A percentile compares a stretch with the other conserved stretches of the same genome.
phyloP scores from a whole-genome alignment of 2,888 invertebrate genomes.

The Melanostoma scalare region DNA sequence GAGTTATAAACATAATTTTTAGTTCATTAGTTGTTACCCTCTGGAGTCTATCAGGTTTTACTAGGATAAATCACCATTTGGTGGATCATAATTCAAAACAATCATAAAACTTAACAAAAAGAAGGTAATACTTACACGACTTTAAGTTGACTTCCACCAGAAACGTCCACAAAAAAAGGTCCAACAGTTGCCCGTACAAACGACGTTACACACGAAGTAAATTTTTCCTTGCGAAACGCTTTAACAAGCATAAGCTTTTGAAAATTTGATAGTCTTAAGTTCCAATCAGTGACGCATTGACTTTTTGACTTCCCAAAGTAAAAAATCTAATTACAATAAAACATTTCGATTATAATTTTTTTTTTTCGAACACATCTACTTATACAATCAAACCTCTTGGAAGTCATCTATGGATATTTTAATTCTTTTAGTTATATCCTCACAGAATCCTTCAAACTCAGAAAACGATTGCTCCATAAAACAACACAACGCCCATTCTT shows the following conservation, averaged over 20 bases:
- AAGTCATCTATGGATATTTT: constrained; percentile 85
- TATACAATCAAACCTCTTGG: constrained; percentile 75
- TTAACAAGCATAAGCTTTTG: constrained; percentile 92
- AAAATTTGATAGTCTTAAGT: constrained; percentile 86
- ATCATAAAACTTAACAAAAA: neutral
- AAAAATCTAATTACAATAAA: constrained; percentile 83
- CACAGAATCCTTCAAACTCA: constrained; percentile 83
- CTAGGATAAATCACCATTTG: no score
- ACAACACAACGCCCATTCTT: constrained; percentile 87
- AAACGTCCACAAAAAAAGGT: constrained; percentile 90
- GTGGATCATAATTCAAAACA: neutral
- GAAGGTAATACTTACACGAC: constrained; percentile 77
- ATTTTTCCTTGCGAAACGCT: constrained; percentile 89
- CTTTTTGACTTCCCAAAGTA: constrained; percentile 82
- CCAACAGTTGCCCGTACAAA: constrained; percentile 91
- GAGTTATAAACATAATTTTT: no score
- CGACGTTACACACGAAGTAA: constrained; percentile 91
- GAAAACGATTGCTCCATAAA: constrained; percentile 85
- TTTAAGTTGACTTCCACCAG: constrained; percentile 83
- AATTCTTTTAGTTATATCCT: constrained; percentile 84
- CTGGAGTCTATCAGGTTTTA: no score
- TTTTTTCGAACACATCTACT: constrained; percentile 8
- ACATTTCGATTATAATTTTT: neutral
- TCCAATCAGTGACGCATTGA: constrained; percentile 83
- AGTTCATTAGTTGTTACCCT: no score